phyloP scores from a whole-genome alignment of 1,140 invertebrate species.

The Lineus longissimus region DNA sequence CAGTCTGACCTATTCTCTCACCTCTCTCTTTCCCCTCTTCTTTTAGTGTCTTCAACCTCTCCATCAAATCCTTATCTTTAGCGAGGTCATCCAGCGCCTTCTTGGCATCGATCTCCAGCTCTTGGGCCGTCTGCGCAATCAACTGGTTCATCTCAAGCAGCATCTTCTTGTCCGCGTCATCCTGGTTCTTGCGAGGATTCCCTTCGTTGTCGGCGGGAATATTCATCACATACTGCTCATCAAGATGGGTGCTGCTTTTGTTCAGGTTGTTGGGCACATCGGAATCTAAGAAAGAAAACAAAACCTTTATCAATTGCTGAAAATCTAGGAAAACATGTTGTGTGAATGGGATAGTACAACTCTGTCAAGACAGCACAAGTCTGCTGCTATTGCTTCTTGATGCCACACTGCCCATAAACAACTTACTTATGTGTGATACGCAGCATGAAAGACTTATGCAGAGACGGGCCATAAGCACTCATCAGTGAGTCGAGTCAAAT shows the following conservation, averaged over 20 bases:
- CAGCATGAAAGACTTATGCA: too few species aligned
- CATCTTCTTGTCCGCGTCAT: conserved; percentile 20
- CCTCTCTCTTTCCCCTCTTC: background rate
- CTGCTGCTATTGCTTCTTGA: too few species aligned
- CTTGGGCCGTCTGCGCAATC: conserved; percentile 33
- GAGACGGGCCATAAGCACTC: too few species aligned
- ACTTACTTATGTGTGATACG: too few species aligned
- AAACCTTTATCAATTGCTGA: background rate
- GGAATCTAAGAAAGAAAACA: background rate
- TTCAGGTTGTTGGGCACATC: conserved; percentile 28
- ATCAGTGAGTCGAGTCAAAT: too few species aligned
- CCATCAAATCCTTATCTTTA: conserved; percentile 44
- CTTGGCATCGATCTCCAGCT: conserved; percentile 40
- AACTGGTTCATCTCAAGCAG: conserved; percentile 38
- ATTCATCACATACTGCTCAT: conserved; percentile 25
- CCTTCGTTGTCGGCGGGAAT: conserved; percentile 12
- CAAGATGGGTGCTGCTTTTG: conserved; percentile 17
- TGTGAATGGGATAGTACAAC: too few species aligned
- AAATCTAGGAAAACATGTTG: conserved; percentile 13
- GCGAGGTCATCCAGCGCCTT: conserved; percentile 37
- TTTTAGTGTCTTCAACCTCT: conserved; percentile 33
- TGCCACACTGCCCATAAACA: too few species aligned
- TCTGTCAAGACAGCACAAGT: too few species aligned
- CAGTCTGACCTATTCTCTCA: too few species aligned
- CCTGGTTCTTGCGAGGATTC: background rate